Evolutionary conservation across 2,113 vertebrate species (phyloP).

Genomic region (Ictidomys tridecemlineatus): DNA sequence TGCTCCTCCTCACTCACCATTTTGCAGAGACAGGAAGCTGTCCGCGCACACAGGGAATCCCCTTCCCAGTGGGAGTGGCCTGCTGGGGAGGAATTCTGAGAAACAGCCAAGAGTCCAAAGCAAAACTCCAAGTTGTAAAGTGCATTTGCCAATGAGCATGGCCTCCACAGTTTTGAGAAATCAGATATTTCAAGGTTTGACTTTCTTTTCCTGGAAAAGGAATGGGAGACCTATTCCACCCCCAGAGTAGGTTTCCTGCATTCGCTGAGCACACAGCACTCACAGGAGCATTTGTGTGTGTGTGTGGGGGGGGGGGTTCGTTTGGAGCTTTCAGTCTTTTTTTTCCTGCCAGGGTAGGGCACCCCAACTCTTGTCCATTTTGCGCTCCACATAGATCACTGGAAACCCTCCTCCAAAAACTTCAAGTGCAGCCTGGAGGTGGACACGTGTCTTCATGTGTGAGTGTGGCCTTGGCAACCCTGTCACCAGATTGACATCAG

Average conservation of each 20-base stretch:
- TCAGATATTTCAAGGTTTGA: not conserved
- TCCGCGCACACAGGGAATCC: not conserved
- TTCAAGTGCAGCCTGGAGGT: not conserved
- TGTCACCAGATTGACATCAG: not conserved
- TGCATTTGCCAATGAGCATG: not conserved
- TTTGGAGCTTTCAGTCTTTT: no score
- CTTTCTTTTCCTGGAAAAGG: not conserved
- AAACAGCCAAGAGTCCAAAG: not conserved
- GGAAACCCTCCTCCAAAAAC: not conserved
- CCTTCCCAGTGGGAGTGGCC: not conserved
- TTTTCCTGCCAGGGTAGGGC: no score
- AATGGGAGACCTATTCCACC: not conserved
- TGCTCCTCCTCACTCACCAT: not conserved
- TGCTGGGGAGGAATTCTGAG: not conserved
- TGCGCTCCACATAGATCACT: no score
- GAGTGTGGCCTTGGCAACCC: no score
- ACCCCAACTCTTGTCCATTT: not conserved
- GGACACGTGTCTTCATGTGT: not conserved
- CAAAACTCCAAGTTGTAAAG: not conserved
- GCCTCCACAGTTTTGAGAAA: conserved; percentile 22
- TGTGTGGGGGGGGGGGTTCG: no score
- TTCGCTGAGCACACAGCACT: not conserved
- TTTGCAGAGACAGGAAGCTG: not conserved
- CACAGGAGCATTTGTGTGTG: not conserved
- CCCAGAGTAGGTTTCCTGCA: not conserved